Evolutionary conservation across 2,888 invertebrate genomes (phyloP).

Genomic region (Thymelicus lineola): DNA sequence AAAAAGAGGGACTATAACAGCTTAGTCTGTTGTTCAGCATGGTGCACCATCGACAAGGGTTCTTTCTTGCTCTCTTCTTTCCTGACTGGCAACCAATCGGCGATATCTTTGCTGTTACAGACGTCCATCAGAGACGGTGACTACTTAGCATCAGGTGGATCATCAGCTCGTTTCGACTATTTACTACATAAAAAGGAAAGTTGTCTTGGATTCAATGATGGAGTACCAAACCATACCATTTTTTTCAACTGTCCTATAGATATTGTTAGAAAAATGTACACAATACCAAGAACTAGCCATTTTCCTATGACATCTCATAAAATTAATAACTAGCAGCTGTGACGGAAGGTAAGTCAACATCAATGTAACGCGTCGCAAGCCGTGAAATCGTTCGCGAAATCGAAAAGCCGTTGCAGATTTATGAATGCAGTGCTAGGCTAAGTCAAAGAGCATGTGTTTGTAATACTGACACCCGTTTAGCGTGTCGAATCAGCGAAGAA

Average conservation of each 20-base stretch:
- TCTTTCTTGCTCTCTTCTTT: no score
- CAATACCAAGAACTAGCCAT: constrained; percentile 15
- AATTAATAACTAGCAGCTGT: constrained; percentile 78
- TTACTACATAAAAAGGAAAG: no score
- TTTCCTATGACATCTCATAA: constrained; percentile 48
- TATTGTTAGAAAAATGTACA: constrained; percentile 4
- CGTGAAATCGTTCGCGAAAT: constrained; percentile 82
- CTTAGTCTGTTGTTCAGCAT: no score
- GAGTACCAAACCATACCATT: background rate
- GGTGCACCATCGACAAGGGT: no score
- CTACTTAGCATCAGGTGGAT: no score
- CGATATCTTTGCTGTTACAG: no score
- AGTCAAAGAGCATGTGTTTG: constrained; percentile 83
- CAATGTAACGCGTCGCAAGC: constrained; percentile 79
- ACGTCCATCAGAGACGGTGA: no score
- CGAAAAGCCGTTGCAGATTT: constrained; percentile 75
- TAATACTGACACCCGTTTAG: constrained; percentile 82
- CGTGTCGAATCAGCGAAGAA: constrained; percentile 81
- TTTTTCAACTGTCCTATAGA: background rate
- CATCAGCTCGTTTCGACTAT: no score
- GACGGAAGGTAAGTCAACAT: constrained; percentile 85
- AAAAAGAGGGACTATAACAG: no score
- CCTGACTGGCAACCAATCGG: no score
- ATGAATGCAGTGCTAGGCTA: constrained; percentile 63
- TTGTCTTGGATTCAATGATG: no score